Evolutionary conservation across 1,140 invertebrate species (phyloP), one percentile per base, ranked within the genome.

Genomic region (Macrosteles quadrilineatus): DNA sequence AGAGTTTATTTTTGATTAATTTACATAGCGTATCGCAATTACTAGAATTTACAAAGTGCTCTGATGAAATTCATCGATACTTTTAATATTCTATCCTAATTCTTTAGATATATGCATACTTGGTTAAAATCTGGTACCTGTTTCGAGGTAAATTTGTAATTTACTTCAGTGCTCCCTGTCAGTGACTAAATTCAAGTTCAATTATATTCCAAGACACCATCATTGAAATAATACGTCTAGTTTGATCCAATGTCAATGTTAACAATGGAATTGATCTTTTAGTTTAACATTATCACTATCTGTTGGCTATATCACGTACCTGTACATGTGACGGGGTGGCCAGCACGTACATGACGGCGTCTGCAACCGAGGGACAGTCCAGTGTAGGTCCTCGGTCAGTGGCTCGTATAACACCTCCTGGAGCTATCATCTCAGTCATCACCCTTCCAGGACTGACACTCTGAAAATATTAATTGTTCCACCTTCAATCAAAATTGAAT

Each of bases 401-500:
- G 21, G 31, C 57, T 25, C 27, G 43, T 14, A 23, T 47, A 17
- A 40, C 40, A 4, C 71, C 71, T 30, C 30, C 47, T 6, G 75
- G 72, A 27, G 47, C 77, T 65, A 81, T 73, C 72, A 87, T 78
- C 72, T 87, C 85, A 0, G 86, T 90, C 21, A 79, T 76, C 0
- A 88, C 86, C 1, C 85, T 77, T 12, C 87, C 87, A 0, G 88
- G 88, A 70, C 87, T 86, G 47, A 87, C 79, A 73, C 83, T 85
- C 85, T 87, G 67, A 2, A 76, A 76, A 72, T n/a, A n/a, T n/a
- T n/a, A n/a, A n/a, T n/a, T n/a, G n/a, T n/a, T n/a, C n/a, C n/a
- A n/a, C n/a, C n/a, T n/a, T n/a, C n/a, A n/a, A n/a, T n/a, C n/a
- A n/a, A n/a, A n/a, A n/a, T n/a, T n/a, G n/a, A n/a, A n/a, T n/a